Base-by-base conservation (phyloP, 2,888 invertebrate genomes). In the Acleris cristana region DNA sequence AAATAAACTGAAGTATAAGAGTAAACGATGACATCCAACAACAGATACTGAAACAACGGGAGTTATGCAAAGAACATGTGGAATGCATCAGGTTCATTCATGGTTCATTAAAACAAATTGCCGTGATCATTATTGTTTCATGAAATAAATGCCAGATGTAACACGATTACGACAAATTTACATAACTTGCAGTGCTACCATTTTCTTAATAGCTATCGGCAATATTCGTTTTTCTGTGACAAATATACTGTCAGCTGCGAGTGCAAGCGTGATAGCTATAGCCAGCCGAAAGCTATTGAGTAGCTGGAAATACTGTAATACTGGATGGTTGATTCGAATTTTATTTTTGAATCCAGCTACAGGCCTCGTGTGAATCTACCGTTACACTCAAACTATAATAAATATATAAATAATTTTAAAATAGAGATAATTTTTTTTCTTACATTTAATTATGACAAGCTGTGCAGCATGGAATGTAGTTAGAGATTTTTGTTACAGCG, bases 71-170 rank as follows among this genome's bases (percentile, higher is more conserved):
- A 76, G 76, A 75, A 76, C 71, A 75, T 75, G 77, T 87, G 90
- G 90, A 91, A 90, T 90, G 90, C 80, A 80, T 81, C 70, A 76
- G 73, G 72, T 54, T 77, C 71, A 52, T 53, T 69, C 60, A 57
- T 76, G 73, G 72, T 54, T 77, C 71, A 52, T 53, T 69, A 62
- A 57, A 59, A 70, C 45, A 51, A 64, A 69, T 26, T 63, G 60
- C 14, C 56, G 73, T 71, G 71, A 74, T 71, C 71, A 75, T 30
- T 30, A 18, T 6, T 18, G 21, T 30, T 26, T 54, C 8, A 45
- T 18, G 23, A 54, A 58, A 8, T 65, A 59, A 59, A 65, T 65
- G 58, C 59, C 34, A 54, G 56, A 44, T 49, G 49, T 19, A 40
- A 10, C 26, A n/a, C 12, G 7, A 45, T 12, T 10, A 40, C 14